These are phyloP conservation scores for Copsychus sechellarum DNA, from an alignment of 2,113 vertebrate genomes.

Conservation along the genomic window DNA sequence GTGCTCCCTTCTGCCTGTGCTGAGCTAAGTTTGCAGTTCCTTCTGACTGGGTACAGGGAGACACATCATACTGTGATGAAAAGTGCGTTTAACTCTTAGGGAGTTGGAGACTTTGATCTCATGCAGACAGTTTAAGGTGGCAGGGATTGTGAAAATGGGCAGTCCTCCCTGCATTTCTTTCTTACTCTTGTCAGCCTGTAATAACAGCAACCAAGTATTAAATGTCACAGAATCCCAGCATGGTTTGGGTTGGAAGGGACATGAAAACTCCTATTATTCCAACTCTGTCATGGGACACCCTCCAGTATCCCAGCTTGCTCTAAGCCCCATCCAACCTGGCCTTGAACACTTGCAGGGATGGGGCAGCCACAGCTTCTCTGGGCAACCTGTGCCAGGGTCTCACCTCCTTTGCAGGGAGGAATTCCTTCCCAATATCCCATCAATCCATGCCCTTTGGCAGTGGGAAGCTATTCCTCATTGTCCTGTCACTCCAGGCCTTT, in stretches of 20 bases:
- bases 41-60: neutral
- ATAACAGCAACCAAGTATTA: neutral
- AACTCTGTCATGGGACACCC: neutral
- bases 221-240: neutral
- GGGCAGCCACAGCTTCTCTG: neutral
- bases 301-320: neutral
- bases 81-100: neutral
- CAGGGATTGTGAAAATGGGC: neutral
- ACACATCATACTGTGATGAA: neutral
- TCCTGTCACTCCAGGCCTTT: neutral
- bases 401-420: rapidly evolving
- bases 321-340: rapidly evolving
- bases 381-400: neutral
- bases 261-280: neutral
- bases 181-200: neutral
- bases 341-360: neutral
- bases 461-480: neutral
- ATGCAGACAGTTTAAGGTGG: neutral
- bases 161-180: neutral
- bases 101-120: neutral
- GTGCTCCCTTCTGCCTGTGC: neutral
- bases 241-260: neutral
- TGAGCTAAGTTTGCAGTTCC: neutral
- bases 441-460: neutral
- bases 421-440: neutral